Base-by-base conservation (phyloP, 2,113 vertebrate species). In the Hemichromis elongatus region DNA sequence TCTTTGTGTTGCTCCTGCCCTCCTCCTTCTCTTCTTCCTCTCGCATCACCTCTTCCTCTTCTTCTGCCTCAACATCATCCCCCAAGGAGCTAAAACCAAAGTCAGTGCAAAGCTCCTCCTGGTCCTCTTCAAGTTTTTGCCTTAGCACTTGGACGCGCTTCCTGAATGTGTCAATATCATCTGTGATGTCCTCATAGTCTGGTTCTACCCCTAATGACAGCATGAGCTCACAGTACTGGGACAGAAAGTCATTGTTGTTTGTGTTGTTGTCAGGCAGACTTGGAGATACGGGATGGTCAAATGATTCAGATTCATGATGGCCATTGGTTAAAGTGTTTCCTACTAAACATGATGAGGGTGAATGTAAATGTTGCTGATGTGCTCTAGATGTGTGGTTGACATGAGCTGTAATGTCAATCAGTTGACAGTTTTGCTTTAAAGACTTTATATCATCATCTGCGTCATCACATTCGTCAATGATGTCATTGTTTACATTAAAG, bases 151-250 rank as follows among this genome's bases (percentile, higher is more conserved):
- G 84, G 28, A 93, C 54, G 1, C 91, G 88, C 13, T 19, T 85
- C 92, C 92, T 86, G 89, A 91, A 94, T 3, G 59, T 35, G 35
- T 82, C 7, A 2, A 89, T 80, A 80, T 95, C 79, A 0, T 83
- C 90, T 45, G 77, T 80, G 88, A 56, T 9, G 92, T 96, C 83
- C 9, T 91, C 87, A 47, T 86, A 90, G 80, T 94, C 88, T 0
- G 93, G 75, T 63, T 96, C 96, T 30, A 94, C 95, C 53, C 96
- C 97, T 47, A 98, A 90, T 10, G 97, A 97, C 24, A 94, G 93
- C 92, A 99, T 98, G 81, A 99, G 97, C 79, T 97, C 96, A 10
- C 96, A 93, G 68, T 96, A 99, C 59, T 96, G 97, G 14, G 97
- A 96, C 78, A 98, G 96, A 86, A 99, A 97, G 94, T 97, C 95